Evolutionary conservation across 2,888 invertebrate genomes (phyloP).

Genomic region (Congeria kusceri): DNA sequence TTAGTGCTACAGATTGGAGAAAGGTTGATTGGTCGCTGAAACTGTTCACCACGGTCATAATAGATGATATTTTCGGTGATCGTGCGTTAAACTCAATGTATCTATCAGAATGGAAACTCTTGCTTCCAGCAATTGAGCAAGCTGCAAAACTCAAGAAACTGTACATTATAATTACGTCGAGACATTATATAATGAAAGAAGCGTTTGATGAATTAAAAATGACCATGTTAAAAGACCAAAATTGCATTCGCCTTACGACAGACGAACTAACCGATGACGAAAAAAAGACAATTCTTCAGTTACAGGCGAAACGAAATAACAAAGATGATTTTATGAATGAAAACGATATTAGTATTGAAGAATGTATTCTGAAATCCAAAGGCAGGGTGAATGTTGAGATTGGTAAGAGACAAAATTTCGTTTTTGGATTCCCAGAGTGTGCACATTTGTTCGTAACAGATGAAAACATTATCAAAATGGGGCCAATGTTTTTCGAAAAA

Average conservation of each 20-base stretch:
- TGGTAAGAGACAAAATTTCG: background rate
- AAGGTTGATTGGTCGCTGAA: constrained; percentile 33
- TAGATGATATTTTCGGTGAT: constrained; percentile 57
- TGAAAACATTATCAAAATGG: constrained; percentile 9
- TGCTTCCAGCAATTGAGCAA: constrained; percentile 31
- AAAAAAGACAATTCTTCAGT: constrained; percentile 11
- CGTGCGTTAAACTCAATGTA: constrained; percentile 39
- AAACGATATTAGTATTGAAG: background rate
- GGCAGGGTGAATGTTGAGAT: background rate
- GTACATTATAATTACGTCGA: constrained; percentile 46
- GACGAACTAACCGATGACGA: constrained; percentile 14
- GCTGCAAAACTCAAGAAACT: constrained; percentile 22
- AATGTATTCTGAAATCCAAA: constrained; percentile 11
- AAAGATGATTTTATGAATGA: background rate
- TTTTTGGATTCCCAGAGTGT: constrained; percentile 43
- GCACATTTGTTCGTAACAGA: constrained; percentile 25
- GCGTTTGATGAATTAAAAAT: constrained; percentile 12
- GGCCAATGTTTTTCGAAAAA: constrained; percentile 24
- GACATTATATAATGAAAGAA: constrained; percentile 50
- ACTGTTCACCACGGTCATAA: constrained; percentile 28
- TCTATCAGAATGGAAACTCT: constrained; percentile 32
- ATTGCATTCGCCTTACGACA: constrained; percentile 8
- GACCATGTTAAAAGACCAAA: background rate
- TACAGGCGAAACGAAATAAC: background rate
- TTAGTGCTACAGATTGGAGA: constrained; percentile 43